Evolutionary conservation across 1,140 invertebrate genomes (phyloP), one percentile per base, ranked within the genome.

Genomic region (Tetragnatha versicolor): DNA sequence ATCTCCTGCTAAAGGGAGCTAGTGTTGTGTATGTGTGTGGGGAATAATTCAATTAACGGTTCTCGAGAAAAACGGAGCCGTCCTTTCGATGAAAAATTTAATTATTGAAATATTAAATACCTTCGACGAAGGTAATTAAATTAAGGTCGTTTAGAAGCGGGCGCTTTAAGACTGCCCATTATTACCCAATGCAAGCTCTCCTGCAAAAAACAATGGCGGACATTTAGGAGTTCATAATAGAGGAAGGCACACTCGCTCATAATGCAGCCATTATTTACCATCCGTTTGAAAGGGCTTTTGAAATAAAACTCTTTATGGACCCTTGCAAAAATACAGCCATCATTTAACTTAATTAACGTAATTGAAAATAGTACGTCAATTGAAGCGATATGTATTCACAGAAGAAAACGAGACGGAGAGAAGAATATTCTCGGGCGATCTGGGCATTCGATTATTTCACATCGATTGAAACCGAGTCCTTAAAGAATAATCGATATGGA

Each of bases 401-500:
- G 20, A 37, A 63, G 55, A 63, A 55, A 49, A 53, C 31, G 47
- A 22, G 9, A 70, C n/a, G 10, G 47, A 35, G 27, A 73, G 37
- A 75, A 51, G 72, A 63, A 63, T 61, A 75, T 63, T 75, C 51
- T 63, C 45, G 68, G 31, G 17, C 35, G 31, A 53, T 17, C 5
- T n/a, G 72, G 39, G 72, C 35, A 45, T 75, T 75, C 72, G 72
- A 75, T 75, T 75, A 75, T 75, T 75, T 61, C 58, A 73, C 31
- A 75, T 75, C 72, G 72, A 75, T 75, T 75, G 72, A 75, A 75
- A 75, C 58, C 42, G 42, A 75, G 72, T 49, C 72, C 72, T 75
- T 75, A 75, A 75, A 75, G 72, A 63, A 55, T 49, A 75, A 75
- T 75, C 72, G 72, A 75, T 75, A 63, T 35, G 47, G n/a, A 51